A percentile compares a stretch with the other conserved stretches of the same genome.
Evolutionary conservation across 1,140 invertebrate genomes (phyloP).

Genomic region (Nylanderia fulva): DNA sequence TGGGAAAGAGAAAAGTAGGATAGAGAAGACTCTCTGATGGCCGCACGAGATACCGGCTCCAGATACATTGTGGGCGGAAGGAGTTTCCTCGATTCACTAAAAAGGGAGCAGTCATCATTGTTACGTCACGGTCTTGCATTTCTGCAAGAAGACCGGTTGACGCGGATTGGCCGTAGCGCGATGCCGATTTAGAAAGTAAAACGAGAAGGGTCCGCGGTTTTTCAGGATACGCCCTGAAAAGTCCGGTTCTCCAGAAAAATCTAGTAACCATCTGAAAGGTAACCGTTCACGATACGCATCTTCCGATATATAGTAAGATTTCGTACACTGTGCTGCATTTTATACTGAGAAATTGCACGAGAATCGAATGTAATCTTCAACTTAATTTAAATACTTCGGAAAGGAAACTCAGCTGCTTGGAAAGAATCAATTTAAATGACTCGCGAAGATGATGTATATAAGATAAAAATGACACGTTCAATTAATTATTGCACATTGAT

Average conservation of each 20-base stretch:
- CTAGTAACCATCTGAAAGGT: slow-evolving; percentile 51
- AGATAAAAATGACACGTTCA: background rate
- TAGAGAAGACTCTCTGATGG: slow-evolving; percentile 71
- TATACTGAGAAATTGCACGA: background rate
- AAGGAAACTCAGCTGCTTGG: background rate
- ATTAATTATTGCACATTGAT: background rate
- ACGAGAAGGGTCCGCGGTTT: slow-evolving; percentile 79
- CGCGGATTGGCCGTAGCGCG: slow-evolving; percentile 53
- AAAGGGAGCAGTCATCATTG: slow-evolving; percentile 82
- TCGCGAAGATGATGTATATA: background rate
- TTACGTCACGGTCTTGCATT: slow-evolving; percentile 81
- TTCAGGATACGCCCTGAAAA: slow-evolving; percentile 57
- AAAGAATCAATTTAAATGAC: background rate
- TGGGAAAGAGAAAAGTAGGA: slow-evolving; percentile 41
- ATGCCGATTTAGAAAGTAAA: slow-evolving; percentile 78
- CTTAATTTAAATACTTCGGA: background rate
- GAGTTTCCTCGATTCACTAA: slow-evolving; percentile 75
- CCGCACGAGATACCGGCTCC: slow-evolving; percentile 72
- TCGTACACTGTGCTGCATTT: background rate
- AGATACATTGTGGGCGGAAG: slow-evolving; percentile 80
- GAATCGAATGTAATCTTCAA: background rate
- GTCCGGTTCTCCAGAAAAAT: slow-evolving; percentile 48
- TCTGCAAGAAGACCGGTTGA: slow-evolving; percentile 77
- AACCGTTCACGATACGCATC: slow-evolving; percentile 55
- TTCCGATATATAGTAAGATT: slow-evolving; percentile 16